Percentiles rank a stretch among this genome's conserved stretches.
Conservation (phyloP, 2,113 vertebrate genomes). For the Apeltes quadracus region DNA sequence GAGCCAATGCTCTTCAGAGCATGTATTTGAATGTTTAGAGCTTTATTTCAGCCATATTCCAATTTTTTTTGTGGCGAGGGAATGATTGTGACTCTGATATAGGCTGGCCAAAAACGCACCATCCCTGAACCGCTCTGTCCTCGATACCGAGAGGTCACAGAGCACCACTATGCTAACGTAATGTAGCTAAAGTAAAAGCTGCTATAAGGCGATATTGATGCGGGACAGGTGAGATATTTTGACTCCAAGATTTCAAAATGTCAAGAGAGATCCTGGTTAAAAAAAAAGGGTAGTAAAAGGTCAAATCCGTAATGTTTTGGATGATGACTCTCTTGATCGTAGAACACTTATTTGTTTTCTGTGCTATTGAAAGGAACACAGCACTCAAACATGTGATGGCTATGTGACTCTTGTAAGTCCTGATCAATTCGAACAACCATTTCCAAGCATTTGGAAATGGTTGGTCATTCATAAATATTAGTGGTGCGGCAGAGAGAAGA, state of each 20-base stretch:
- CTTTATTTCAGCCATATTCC: too few species aligned
- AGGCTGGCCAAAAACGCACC: too few species aligned
- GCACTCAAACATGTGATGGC: background rate
- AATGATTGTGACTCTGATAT: too few species aligned
- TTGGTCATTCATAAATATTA: background rate
- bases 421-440: background rate
- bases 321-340: background rate
- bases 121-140: too few species aligned
- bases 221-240: background rate
- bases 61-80: too few species aligned
- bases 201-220: too few species aligned
- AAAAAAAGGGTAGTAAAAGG: background rate
- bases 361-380: background rate
- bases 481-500: background rate
- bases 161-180: too few species aligned
- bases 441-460: background rate
- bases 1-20: too few species aligned
- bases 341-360: background rate
- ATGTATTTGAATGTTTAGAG: too few species aligned
- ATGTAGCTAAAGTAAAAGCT: too few species aligned
- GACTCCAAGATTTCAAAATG: background rate
- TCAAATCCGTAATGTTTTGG: background rate
- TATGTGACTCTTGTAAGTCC: background rate
- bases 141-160: too few species aligned
- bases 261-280: background rate